Base-by-base conservation (phyloP, 1,140 invertebrate genomes). In the Rhynchophorus ferrugineus region DNA sequence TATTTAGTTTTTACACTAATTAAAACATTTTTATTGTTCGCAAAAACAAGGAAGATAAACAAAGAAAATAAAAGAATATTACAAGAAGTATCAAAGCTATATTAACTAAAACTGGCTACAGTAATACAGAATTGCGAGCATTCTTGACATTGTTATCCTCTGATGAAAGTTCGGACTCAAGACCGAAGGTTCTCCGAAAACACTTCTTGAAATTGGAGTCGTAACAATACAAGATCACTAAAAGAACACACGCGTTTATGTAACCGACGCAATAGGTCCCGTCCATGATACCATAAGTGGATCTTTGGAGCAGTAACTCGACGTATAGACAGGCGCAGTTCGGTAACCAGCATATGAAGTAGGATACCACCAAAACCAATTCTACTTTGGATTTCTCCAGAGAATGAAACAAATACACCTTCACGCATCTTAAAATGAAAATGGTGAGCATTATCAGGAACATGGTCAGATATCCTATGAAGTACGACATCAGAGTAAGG, bases 261-360 rank as follows among this genome's bases (percentile, higher is more conserved):
- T 55, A 56, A 8, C 38, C 50, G 11, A 56, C n/a, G 44, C 49
- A 39, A 14, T 33, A 49, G 19, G 38, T 39, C 3, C 53, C 34
- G 17, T 47, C 13, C 8, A 43, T 35, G 41, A 35, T 9, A 34
- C 17, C 11, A 21, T 14, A 14, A 36, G 11, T 21, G 42, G 49
- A 9, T 35, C 3, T 33, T 11, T 20, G 33, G 8, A 35, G 8
- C 5, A 48, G 43, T 0, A 48, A 17, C 34, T 55, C 39, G 36
- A 33, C 19, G 21, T 34, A 57, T 8, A 51, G 33, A 22, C 20
- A 34, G 11, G 56, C n/a, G 11, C 22, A 45, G 35, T 56, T 61
- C 2, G 52, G 55, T 16, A 60, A 11, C 59, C 59, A 61, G 44
- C 53, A 59, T 11, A 61, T n/a, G 24, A 56, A 56, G 44, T 55